phyloP scores from a whole-genome alignment of 1,140 invertebrate genomes.

The Hylyphantes graminicola region DNA sequence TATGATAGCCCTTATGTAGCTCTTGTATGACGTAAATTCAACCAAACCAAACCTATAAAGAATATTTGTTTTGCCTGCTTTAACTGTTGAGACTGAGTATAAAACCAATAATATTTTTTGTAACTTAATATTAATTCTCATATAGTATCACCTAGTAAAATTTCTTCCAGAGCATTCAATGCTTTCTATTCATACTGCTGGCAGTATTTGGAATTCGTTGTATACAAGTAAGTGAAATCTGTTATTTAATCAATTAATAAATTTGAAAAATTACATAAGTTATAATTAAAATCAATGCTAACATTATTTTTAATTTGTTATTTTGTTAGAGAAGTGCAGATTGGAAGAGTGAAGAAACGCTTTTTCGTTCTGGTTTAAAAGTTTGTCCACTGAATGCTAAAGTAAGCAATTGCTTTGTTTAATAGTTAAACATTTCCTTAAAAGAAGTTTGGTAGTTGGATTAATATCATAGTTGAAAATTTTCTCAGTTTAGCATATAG shows the following conservation, averaged over 20 bases:
- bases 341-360: constrained; percentile 80
- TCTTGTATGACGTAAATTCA: too few relatives aligned
- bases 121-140: neutral
- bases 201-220: constrained; percentile 73
- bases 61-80: too few relatives aligned
- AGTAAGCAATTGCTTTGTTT: constrained; percentile 63
- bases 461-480: too few relatives aligned
- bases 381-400: constrained; percentile 76
- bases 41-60: too few relatives aligned
- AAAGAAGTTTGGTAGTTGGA: too few relatives aligned
- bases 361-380: constrained; percentile 78
- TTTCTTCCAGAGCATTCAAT: constrained; percentile 61
- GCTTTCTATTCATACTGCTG: constrained; percentile 63
- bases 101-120: neutral
- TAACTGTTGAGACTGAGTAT: too few relatives aligned
- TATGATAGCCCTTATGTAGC: too few relatives aligned
- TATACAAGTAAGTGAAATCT: constrained; percentile 62
- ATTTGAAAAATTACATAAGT: neutral
- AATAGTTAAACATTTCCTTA: neutral
- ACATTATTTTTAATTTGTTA: neutral
- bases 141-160: constrained; percentile 20
- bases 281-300: neutral
- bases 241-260: constrained; percentile 1
- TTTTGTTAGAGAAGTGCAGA: constrained; percentile 76
- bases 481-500: too few relatives aligned